phyloP scores from a whole-genome alignment of 2,797 vertebrate species.

The Sebastes ruberrimus region DNA sequence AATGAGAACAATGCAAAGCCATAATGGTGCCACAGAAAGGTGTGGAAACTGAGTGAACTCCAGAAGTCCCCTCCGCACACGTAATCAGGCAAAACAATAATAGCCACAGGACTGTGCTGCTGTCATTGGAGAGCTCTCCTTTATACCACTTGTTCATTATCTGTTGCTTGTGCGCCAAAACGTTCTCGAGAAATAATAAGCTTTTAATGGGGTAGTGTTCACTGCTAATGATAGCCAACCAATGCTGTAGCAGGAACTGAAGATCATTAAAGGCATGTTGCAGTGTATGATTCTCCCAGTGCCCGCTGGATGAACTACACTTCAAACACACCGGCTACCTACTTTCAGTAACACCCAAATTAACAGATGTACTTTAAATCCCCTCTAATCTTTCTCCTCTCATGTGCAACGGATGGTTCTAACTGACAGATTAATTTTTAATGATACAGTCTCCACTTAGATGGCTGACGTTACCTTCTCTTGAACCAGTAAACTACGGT shows the following conservation, averaged over 20 bases:
- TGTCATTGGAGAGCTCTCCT: constrained; percentile 15
- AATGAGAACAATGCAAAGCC: constrained; percentile 62
- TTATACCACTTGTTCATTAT: constrained; percentile 52
- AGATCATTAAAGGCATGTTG: constrained; percentile 63
- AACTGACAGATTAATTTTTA: constrained; percentile 58
- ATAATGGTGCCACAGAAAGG: constrained; percentile 65
- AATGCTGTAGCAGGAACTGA: constrained; percentile 25
- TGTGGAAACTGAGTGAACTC: constrained; percentile 61
- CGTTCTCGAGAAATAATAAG: constrained; percentile 53
- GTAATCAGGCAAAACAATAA: constrained; percentile 27
- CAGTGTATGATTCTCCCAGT: constrained; percentile 27
- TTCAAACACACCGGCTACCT: constrained; percentile 57
- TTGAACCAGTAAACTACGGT: constrained; percentile 20
- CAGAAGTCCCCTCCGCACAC: constrained; percentile 45
- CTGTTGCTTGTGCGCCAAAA: constrained; percentile 36
- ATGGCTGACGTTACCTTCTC: constrained; percentile 28
- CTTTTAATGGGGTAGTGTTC: constrained; percentile 45
- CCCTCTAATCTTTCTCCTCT: constrained; percentile 63
- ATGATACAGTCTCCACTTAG: constrained; percentile 32
- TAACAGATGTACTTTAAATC: constrained; percentile 73
- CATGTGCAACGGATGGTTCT: constrained; percentile 34
- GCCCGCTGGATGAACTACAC: constrained; percentile 62
- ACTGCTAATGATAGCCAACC: constrained; percentile 48
- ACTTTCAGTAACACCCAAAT: constrained; percentile 62
- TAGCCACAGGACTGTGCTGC: not conserved